Evolutionary conservation across 1,140 invertebrate genomes (phyloP).

Genomic region (Drosophila ananassae): DNA sequence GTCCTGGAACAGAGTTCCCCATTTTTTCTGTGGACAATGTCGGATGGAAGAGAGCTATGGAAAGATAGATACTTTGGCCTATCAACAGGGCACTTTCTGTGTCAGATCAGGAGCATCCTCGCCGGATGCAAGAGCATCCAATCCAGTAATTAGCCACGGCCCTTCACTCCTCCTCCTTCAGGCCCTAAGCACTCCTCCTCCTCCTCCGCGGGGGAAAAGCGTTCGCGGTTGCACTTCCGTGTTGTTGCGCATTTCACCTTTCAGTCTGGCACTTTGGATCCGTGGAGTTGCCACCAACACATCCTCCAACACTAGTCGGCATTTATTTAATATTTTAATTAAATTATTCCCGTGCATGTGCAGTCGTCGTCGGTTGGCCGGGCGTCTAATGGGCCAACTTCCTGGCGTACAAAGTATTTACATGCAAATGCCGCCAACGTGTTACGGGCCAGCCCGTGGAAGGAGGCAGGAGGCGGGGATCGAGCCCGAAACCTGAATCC

Average conservation of each 20-base stretch:
- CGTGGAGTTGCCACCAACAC: slow-evolving; percentile 21
- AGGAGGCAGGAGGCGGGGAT: background rate
- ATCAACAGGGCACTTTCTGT: background rate
- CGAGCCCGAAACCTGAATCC: slow-evolving; percentile 1
- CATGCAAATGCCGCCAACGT: slow-evolving; percentile 70
- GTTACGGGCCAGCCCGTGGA: slow-evolving; percentile 46
- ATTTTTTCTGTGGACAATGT: slow-evolving; percentile 17
- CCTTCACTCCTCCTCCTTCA: slow-evolving; percentile 21
- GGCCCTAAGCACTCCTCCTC: background rate
- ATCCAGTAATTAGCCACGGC: slow-evolving; percentile 43
- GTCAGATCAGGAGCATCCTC: background rate
- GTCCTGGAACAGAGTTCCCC: slow-evolving; percentile 17
- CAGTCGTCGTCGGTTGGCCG: slow-evolving; percentile 43
- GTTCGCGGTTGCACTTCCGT: slow-evolving; percentile 37
- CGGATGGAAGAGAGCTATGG: too few species aligned
- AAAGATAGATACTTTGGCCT: too few species aligned
- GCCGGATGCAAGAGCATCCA: slow-evolving; percentile 24
- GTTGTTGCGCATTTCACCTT: slow-evolving; percentile 53
- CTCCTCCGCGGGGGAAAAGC: background rate
- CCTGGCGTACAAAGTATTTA: slow-evolving; percentile 70
- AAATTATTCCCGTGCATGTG: slow-evolving; percentile 76
- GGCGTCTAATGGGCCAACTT: slow-evolving; percentile 75
- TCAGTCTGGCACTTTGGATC: slow-evolving; percentile 47
- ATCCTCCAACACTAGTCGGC: slow-evolving; percentile 45
- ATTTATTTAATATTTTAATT: slow-evolving; percentile 82